Conservation (phyloP, 2,113 vertebrate species). For the Oreocharis arfaki region DNA sequence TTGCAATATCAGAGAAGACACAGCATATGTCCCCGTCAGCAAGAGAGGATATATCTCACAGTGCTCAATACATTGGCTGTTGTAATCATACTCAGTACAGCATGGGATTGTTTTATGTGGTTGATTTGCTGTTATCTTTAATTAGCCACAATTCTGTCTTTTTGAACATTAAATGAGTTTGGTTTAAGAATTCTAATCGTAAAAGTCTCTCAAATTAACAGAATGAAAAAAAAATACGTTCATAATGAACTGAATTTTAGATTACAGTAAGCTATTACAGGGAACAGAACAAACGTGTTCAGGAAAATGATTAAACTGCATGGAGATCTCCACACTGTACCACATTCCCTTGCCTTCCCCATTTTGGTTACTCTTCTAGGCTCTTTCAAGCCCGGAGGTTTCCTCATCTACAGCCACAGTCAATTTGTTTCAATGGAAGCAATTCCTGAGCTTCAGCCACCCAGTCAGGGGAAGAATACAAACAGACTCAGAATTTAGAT, state of each 20-base stretch:
- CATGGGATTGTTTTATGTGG: not conserved
- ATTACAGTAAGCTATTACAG: slow-evolving; percentile 11
- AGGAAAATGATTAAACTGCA: not conserved
- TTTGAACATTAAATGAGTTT: slow-evolving; percentile 34
- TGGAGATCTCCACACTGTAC: not conserved
- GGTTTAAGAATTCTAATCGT: slow-evolving; percentile 41
- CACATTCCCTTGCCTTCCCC: not conserved
- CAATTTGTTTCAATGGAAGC: not conserved
- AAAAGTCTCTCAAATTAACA: slow-evolving; percentile 32
- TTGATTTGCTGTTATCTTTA: slow-evolving; percentile 54
- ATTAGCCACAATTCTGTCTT: slow-evolving; percentile 31
- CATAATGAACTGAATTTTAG: slow-evolving; percentile 10
- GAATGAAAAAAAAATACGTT: not conserved
- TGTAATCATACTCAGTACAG: not conserved
- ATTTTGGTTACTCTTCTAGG: not conserved
- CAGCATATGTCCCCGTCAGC: not conserved
- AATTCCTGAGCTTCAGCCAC: not conserved
- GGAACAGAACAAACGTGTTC: not conserved
- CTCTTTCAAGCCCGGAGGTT: not conserved
- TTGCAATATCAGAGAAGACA: not conserved
- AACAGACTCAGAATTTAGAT: slow-evolving; percentile 16
- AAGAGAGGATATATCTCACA: not conserved
- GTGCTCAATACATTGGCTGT: not conserved
- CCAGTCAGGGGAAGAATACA: not conserved
- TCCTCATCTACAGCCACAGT: not conserved